Conservation (phyloP, 2,797 vertebrate genomes). For the Anabas testudineus region DNA sequence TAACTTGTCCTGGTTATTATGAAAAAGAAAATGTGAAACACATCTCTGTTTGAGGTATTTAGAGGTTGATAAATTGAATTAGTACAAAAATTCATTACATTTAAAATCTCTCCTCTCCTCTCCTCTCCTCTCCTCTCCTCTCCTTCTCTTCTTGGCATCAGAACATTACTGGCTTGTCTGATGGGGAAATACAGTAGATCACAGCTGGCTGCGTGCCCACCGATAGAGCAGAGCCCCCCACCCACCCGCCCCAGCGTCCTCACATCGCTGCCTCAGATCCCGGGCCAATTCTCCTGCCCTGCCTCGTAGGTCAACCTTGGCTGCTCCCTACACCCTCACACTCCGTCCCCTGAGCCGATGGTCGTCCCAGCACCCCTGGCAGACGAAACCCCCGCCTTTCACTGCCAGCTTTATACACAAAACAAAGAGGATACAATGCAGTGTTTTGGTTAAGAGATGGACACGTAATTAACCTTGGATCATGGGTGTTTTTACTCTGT, state of each 20-base stretch:
- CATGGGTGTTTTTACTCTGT: conserved; percentile 53
- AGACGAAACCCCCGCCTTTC: conserved; percentile 35
- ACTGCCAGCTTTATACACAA: conserved; percentile 64
- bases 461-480: conserved; percentile 67
- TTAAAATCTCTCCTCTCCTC: no score
- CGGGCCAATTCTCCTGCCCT: conserved; percentile 78
- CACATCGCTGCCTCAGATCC: conserved; percentile 79
- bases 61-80: not conserved
- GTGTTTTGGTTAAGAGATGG: conserved; percentile 62
- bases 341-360: conserved; percentile 66
- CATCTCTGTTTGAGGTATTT: not conserved
- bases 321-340: conserved; percentile 62
- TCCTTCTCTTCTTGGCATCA: conserved; percentile 38
- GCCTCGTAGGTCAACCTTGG: conserved; percentile 76
- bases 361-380: conserved; percentile 70
- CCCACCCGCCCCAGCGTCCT: conserved; percentile 60
- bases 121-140: not conserved
- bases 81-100: not conserved
- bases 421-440: conserved; percentile 50
- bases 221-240: conserved; percentile 50
- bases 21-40: not conserved
- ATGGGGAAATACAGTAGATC: conserved; percentile 63
- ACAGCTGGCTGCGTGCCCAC: conserved; percentile 70
- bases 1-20: not conserved
- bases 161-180: conserved; percentile 39